phyloP scores from a whole-genome alignment of 1,140 invertebrate genomes.

The Goniozus legneri region DNA sequence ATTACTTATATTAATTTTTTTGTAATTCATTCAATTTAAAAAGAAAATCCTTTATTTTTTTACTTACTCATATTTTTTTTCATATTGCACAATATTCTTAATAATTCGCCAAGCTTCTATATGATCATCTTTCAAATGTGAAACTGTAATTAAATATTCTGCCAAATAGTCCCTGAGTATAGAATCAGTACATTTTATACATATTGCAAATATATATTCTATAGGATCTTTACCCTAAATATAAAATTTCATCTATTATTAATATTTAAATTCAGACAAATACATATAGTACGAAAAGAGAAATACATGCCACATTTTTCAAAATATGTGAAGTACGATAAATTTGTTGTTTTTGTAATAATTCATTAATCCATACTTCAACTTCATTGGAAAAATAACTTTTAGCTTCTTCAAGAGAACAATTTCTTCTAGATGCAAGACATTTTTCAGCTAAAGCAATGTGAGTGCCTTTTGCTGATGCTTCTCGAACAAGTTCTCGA shows the following conservation, averaged over 20 bases:
- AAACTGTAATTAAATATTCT: slow-evolving; percentile 54
- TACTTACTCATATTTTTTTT: slow-evolving; percentile 34
- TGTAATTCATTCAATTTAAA: not conserved
- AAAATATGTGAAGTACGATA: slow-evolving; percentile 63
- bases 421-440: slow-evolving; percentile 55
- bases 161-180: slow-evolving; percentile 60
- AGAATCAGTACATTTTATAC: slow-evolving; percentile 53
- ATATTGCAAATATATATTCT: slow-evolving; percentile 57
- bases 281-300: not conserved
- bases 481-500: slow-evolving; percentile 63
- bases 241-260: slow-evolving; percentile 1
- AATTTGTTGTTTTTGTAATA: slow-evolving; percentile 61
- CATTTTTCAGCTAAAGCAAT: slow-evolving; percentile 59
- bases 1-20: not conserved
- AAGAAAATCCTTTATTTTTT: not conserved
- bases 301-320: slow-evolving; percentile 52
- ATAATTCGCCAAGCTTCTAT: slow-evolving; percentile 59
- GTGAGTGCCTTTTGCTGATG: slow-evolving; percentile 63
- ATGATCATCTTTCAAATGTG: slow-evolving; percentile 49
- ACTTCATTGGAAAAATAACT: slow-evolving; percentile 56
- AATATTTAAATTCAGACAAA: slow-evolving; percentile 1
- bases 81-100: slow-evolving; percentile 53
- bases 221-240: slow-evolving; percentile 54
- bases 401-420: slow-evolving; percentile 52
- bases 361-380: slow-evolving; percentile 60